Conservation (phyloP, 1,140 invertebrate species). For the Thaumatotibia leucotreta region DNA sequence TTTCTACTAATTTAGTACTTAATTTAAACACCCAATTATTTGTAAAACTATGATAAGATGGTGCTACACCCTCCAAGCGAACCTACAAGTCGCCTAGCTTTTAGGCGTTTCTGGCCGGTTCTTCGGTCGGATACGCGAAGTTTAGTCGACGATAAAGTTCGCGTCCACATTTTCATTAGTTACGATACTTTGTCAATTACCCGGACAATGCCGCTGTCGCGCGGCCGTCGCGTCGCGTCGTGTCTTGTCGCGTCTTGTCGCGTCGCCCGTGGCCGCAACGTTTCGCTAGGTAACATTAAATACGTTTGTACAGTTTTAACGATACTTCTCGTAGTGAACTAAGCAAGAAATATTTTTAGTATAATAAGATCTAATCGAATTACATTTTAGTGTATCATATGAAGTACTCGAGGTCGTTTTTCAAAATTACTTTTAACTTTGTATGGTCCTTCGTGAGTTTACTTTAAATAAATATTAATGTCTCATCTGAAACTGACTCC, state of each 20-base stretch:
- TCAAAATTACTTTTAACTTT: constrained; percentile 59
- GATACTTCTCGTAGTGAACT: constrained; percentile 68
- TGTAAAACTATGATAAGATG: constrained; percentile 1
- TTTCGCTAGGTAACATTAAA: constrained; percentile 47
- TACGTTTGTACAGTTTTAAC: constrained; percentile 75
- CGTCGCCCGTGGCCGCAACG: neutral
- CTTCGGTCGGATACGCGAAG: too few relatives aligned
- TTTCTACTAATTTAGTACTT: neutral
- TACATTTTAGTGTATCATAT: constrained; percentile 69
- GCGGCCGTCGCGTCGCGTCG: neutral
- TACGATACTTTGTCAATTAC: constrained; percentile 1
- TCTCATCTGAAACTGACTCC: constrained; percentile 61
- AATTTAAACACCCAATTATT: neutral
- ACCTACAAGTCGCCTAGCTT: too few relatives aligned
- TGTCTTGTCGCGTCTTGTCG: neutral
- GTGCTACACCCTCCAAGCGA: constrained; percentile 3
- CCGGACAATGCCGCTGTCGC: neutral
- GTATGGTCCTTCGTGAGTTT: constrained; percentile 49
- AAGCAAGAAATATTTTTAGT: constrained; percentile 74
- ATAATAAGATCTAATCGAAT: constrained; percentile 75
- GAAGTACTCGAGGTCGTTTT: constrained; percentile 52
- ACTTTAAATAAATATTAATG: constrained; percentile 44
- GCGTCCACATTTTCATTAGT: constrained; percentile 32
- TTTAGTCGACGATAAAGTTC: constrained; percentile 25
- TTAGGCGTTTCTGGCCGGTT: too few relatives aligned